Percentiles rank a stretch among this genome's conserved stretches.
phyloP scores from a whole-genome alignment of 2,888 invertebrate genomes.

The Xestia c-nigrum region DNA sequence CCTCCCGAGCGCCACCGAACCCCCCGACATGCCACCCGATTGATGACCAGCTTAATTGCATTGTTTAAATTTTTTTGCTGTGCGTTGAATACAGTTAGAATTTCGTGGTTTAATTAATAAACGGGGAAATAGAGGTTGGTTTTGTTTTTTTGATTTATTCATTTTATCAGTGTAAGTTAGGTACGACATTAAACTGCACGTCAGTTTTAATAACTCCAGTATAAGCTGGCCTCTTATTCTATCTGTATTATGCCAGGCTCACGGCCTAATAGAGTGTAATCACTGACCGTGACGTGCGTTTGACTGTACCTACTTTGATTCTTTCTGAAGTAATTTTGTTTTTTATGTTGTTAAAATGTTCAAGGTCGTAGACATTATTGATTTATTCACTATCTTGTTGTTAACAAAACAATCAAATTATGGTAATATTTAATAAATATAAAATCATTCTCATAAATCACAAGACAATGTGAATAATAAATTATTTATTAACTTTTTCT shows the following conservation, averaged over 20 bases:
- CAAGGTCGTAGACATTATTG: neutral
- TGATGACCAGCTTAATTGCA: constrained; percentile 62
- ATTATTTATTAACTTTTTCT: constrained; percentile 13
- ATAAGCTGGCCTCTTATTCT: neutral
- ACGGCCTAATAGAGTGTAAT: neutral
- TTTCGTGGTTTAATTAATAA: constrained; percentile 18
- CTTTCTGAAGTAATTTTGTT: constrained; percentile 9
- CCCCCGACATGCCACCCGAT: constrained; percentile 49
- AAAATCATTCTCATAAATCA: constrained; percentile 15
- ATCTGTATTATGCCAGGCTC: neutral
- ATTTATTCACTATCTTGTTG: neutral
- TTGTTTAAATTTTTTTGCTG: constrained; percentile 50
- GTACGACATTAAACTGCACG: neutral
- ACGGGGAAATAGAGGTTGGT: neutral
- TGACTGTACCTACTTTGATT: neutral
- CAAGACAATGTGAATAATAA: neutral
- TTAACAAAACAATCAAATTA: constrained; percentile 2
- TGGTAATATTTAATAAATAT: constrained; percentile 32
- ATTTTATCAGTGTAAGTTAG: neutral
- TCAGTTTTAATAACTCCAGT: neutral
- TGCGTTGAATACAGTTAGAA: constrained; percentile 32
- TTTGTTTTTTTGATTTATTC: constrained; percentile 24
- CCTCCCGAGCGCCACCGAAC: constrained; percentile 42
- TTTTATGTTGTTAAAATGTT: neutral
- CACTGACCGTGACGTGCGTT: neutral